These are phyloP conservation scores for Leptopilina clavipes DNA, from an alignment of 1,140 invertebrate genomes.

Conservation along the genomic window DNA sequence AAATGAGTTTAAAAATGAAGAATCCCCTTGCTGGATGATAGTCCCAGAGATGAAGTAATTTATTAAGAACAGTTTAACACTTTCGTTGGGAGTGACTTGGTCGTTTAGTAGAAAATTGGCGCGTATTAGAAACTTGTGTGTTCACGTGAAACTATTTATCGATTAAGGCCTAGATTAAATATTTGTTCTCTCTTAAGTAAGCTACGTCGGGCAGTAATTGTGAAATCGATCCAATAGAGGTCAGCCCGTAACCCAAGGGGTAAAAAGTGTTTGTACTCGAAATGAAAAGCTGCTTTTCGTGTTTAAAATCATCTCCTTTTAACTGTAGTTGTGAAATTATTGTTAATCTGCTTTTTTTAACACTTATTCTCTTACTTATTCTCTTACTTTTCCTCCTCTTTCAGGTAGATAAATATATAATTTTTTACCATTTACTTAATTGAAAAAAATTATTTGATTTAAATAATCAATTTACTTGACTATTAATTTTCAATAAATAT, in stretches of 20 bases:
- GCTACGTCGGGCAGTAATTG: constrained; percentile 19
- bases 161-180: constrained; percentile 23
- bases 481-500: no score
- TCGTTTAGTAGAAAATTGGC: constrained; percentile 3
- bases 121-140: constrained; percentile 6
- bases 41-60: background rate
- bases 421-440: no score
- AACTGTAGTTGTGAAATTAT: background rate
- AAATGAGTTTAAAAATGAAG: background rate
- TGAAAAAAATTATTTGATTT: no score
- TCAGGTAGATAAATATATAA: no score
- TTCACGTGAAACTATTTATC: constrained; percentile 21
- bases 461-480: no score
- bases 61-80: background rate
- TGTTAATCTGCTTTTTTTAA: background rate
- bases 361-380: background rate
- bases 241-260: constrained; percentile 6
- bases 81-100: background rate
- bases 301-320: background rate
- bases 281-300: constrained; percentile 14
- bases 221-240: constrained; percentile 30
- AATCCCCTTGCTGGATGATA: background rate
- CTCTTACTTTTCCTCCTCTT: no score
- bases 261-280: constrained; percentile 2
- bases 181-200: constrained; percentile 29